Evolutionary conservation across 2,113 vertebrate species (phyloP), one percentile per base, ranked within the genome.

Genomic region (Acrocephalus arundinaceus): DNA sequence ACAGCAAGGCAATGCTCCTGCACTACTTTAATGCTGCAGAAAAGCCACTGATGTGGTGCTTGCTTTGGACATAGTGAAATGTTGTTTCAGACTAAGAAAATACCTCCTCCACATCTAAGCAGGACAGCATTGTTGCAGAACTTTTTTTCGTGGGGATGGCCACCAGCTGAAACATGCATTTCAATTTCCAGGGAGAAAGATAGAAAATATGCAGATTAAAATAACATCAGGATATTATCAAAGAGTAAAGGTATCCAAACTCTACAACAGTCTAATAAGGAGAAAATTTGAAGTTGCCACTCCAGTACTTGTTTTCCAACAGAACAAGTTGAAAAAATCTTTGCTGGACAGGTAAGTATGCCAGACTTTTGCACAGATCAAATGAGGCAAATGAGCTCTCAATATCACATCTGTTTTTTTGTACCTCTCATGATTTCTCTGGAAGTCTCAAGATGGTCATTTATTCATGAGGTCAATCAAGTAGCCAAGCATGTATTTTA

Each of bases 351-450:
- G 39, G 21, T 3, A 59, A 13, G 2, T 39, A 9, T 15, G 46
- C 8, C 27, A 43, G 46, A 24, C 33, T 80, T 80, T 65, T 61
- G 48, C 25, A 82, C 14, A 52, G 23, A 13, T 9, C 41, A 46
- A 57, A 77, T 27, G 12, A 48, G 27, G 15, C 8, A 6, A 89
- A 63, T 37, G 31, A 73, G 31, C 31, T 63, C 33, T 58, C 19
- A 41, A 4, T 0, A 1, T 49, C 15, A 31, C 15, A 41, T 33
- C 31, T 68, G 9, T 63, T 83, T 1, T 0, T 25, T 83, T 1
- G 0, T 25, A 59, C 21, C 39, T 70, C 11, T 68, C 49, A 20
- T 13, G 15, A 54, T 49, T 87, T 83, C 55, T 39, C 31, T 49
- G 45, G 18, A 74, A 63, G 2, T 27, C 13, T 43, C 48, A 41